Evolutionary conservation across 2,113 vertebrate species (phyloP).

Genomic region (Desmodus rotundus): DNA sequence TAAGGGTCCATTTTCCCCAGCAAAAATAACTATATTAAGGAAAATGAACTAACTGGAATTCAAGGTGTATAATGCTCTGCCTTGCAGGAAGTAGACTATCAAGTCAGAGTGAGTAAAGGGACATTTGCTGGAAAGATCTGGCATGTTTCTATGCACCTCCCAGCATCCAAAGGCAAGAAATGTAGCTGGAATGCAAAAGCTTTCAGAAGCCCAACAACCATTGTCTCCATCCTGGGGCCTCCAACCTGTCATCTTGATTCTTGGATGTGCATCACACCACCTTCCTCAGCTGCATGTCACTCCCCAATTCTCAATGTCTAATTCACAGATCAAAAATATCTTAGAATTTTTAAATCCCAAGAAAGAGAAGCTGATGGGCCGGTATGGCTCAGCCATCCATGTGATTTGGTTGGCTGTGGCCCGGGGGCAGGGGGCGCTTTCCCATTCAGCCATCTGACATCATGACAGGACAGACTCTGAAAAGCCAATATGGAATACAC

Average conservation of each 20-base stretch:
- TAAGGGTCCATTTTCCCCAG: neutral
- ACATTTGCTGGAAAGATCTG: fast-evolving
- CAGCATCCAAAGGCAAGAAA: neutral
- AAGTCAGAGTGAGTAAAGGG: neutral
- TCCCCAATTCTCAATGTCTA: neutral
- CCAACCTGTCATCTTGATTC: neutral
- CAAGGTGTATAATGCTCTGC: neutral
- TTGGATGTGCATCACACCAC: too few relatives aligned
- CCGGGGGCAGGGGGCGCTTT: neutral
- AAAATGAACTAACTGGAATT: neutral
- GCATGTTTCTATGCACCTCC: neutral
- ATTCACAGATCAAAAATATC: neutral
- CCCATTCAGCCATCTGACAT: neutral
- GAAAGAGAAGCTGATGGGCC: neutral
- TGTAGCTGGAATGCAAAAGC: too few relatives aligned
- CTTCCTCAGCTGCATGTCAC: neutral
- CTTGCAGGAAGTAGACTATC: neutral
- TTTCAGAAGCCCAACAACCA: neutral
- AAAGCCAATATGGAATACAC: neutral
- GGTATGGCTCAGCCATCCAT: neutral
- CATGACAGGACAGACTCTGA: neutral
- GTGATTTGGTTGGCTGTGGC: neutral
- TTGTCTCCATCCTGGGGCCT: neutral
- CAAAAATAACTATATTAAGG: neutral
- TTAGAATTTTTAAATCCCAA: neutral